Percentiles rank a stretch among this genome's conserved stretches.
These are phyloP conservation scores for Parnassius smintheus DNA, from an alignment of 2,888 invertebrate genomes.

Conservation along the genomic window DNA sequence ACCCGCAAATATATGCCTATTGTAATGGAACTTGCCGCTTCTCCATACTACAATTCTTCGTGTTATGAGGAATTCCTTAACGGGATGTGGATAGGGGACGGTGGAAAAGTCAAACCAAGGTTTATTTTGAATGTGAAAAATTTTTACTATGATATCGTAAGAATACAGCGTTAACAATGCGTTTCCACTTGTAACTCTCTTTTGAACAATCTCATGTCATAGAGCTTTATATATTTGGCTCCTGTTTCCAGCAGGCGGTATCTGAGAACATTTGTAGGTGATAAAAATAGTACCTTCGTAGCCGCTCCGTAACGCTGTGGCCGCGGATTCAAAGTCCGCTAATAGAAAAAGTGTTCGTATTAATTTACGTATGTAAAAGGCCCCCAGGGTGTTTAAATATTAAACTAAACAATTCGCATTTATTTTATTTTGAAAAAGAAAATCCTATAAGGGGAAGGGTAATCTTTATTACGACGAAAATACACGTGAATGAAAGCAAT, in stretches of 20 bases:
- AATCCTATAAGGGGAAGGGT: too few species aligned
- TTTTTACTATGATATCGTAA: slow-evolving; percentile 79
- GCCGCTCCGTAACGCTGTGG: too few species aligned
- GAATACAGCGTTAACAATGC: slow-evolving; percentile 88
- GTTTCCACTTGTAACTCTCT: slow-evolving; percentile 86
- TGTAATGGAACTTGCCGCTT: slow-evolving; percentile 80
- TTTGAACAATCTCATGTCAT: slow-evolving; percentile 85
- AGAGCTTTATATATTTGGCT: slow-evolving; percentile 85
- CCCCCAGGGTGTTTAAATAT: too few species aligned
- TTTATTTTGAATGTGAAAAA: slow-evolving; percentile 43
- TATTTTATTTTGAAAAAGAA: too few species aligned
- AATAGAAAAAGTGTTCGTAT: too few species aligned
- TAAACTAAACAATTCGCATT: too few species aligned
- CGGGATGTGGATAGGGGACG: slow-evolving; percentile 86
- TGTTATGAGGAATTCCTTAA: slow-evolving; percentile 77
- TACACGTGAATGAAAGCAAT: too few species aligned
- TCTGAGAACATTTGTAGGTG: slow-evolving; percentile 51
- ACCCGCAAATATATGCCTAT: slow-evolving; percentile 74
- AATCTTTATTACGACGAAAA: too few species aligned
- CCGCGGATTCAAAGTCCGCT: too few species aligned
- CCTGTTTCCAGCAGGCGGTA: slow-evolving; percentile 86
- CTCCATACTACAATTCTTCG: slow-evolving; percentile 86
- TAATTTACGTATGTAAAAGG: too few species aligned
- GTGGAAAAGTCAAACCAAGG: slow-evolving; percentile 87
- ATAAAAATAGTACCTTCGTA: too few species aligned